phyloP scores from a whole-genome alignment of 2,797 vertebrate species.

The Catharus ustulatus region DNA sequence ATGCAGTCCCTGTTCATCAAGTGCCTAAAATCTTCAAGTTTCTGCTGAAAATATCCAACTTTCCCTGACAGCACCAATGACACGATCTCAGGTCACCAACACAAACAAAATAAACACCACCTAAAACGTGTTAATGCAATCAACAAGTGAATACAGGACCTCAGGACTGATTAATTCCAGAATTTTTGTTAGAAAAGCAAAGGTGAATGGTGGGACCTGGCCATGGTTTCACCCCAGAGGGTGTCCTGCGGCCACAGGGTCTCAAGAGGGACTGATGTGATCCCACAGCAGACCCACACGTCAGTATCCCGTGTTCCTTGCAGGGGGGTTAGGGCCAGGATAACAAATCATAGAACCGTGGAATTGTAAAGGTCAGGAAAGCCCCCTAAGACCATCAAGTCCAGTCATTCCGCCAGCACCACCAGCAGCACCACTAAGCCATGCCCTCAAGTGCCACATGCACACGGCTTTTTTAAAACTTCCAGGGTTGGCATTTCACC shows the following conservation, averaged over 20 bases:
- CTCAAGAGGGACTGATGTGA: too few species aligned
- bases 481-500: neutral
- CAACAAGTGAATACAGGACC: neutral
- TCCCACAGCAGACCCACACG: neutral
- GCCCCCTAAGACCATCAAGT: too few species aligned
- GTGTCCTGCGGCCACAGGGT: too few species aligned
- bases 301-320: too few species aligned
- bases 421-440: neutral
- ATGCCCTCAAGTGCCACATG: neutral
- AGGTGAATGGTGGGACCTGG: fast-evolving
- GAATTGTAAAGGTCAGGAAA: neutral
- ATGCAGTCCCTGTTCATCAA: neutral
- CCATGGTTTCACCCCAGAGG: fast-evolving
- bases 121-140: neutral
- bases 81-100: fast-evolving
- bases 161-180: too few species aligned
- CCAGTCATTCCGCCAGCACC: neutral
- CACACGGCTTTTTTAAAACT: neutral
- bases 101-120: fast-evolving
- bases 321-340: neutral
- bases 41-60: neutral
- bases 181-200: neutral
- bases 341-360: neutral
- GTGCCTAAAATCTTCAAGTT: neutral
- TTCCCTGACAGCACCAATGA: neutral